Percentiles rank a stretch among this genome's conserved stretches.
phyloP scores from a whole-genome alignment of 1,140 invertebrate genomes.

The Calliopsis andreniformis region DNA sequence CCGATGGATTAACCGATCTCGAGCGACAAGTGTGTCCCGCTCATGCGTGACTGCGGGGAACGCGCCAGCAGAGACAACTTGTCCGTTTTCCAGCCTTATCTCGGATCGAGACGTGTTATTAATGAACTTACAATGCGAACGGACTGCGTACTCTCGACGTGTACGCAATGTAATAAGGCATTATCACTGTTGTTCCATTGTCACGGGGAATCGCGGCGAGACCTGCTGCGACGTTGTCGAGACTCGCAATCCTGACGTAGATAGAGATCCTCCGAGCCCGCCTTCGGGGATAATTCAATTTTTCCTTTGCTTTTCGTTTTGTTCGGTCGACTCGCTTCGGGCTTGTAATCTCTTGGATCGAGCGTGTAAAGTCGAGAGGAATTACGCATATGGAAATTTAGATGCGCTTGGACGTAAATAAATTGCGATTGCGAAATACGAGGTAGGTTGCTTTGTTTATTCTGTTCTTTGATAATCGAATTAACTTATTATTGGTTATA shows the following conservation, averaged over 20 bases:
- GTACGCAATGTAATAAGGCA: slow-evolving; percentile 31
- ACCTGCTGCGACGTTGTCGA: slow-evolving; percentile 6
- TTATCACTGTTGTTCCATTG: slow-evolving; percentile 22
- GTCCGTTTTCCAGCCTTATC: slow-evolving; percentile 33
- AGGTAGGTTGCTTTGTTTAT: too few relatives aligned
- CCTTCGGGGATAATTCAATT: slow-evolving; percentile 9
- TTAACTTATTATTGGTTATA: too few relatives aligned
- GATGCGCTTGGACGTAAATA: not conserved
- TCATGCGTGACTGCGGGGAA: slow-evolving; percentile 26
- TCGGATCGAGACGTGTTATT: slow-evolving; percentile 31
- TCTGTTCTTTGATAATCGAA: too few relatives aligned
- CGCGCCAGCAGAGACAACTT: not conserved
- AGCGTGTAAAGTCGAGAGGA: slow-evolving; percentile 3
- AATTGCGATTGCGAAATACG: too few relatives aligned
- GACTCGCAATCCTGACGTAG: slow-evolving; percentile 17
- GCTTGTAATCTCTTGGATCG: slow-evolving; percentile 28
- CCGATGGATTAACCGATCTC: slow-evolving; percentile 30
- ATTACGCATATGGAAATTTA: not conserved
- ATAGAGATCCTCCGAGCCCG: not conserved
- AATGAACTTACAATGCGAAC: slow-evolving; percentile 33
- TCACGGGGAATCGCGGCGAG: not conserved
- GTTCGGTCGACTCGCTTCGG: slow-evolving; percentile 2
- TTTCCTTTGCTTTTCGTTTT: slow-evolving; percentile 11
- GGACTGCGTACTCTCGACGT: slow-evolving; percentile 13
- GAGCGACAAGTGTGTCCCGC: slow-evolving; percentile 27